Evolutionary conservation across 2,113 vertebrate genomes (phyloP).

Genomic region (Neodontobutis hainanensis): DNA sequence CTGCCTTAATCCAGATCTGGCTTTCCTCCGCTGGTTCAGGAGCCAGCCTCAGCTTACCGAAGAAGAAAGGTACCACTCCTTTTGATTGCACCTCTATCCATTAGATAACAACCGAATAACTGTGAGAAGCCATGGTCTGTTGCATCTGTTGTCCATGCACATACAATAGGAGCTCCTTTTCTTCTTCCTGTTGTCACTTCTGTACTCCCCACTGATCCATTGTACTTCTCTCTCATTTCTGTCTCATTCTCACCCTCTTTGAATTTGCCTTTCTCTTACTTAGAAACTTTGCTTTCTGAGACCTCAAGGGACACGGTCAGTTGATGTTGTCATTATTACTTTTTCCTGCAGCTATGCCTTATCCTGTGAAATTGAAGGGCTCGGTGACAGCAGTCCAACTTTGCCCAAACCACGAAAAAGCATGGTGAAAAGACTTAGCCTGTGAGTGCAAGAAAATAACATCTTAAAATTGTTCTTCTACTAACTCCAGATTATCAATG

Average conservation of each 20-base stretch:
- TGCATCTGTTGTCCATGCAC: constrained; percentile 48
- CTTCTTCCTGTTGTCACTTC: constrained; percentile 15
- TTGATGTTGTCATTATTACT: constrained; percentile 19
- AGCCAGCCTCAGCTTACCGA: constrained; percentile 84
- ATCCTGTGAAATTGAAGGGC: constrained; percentile 87
- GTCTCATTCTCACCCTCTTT: background rate
- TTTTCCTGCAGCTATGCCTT: constrained; percentile 81
- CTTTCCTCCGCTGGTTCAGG: constrained; percentile 90
- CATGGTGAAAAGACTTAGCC: constrained; percentile 94
- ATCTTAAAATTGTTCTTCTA: background rate
- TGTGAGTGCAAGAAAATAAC: constrained; percentile 81
- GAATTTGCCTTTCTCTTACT: background rate
- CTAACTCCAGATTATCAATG: background rate
- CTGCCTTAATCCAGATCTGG: constrained; percentile 82
- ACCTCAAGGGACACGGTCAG: background rate
- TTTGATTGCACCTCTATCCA: constrained; percentile 16
- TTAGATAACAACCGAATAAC: constrained; percentile 35
- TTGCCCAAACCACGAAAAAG: constrained; percentile 89
- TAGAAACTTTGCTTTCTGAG: background rate
- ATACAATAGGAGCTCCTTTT: constrained; percentile 39
- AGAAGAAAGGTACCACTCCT: constrained; percentile 86
- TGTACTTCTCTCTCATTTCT: constrained; percentile 28
- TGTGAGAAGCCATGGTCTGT: constrained; percentile 37
- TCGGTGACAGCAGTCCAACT: constrained; percentile 82
- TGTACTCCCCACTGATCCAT: constrained; percentile 41